Percentiles rank a stretch among this genome's conserved stretches.
phyloP scores from a whole-genome alignment of 2,888 invertebrate species.

The Anodontia alba region DNA sequence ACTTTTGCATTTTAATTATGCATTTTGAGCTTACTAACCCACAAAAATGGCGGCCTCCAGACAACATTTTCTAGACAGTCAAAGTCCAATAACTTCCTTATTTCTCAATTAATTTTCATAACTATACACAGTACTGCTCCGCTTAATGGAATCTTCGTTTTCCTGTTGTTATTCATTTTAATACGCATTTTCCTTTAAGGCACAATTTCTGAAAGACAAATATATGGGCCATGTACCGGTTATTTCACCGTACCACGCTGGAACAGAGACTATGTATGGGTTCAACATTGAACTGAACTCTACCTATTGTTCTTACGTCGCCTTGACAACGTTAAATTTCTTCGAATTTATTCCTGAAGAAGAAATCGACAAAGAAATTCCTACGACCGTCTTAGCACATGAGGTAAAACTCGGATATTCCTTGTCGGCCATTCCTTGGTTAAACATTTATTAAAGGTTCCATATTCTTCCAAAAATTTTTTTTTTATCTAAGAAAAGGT shows the following conservation, averaged over 20 bases:
- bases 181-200: constrained; percentile 32
- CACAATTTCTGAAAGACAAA: constrained; percentile 45
- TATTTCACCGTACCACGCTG: constrained; percentile 54
- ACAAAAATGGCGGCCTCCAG: no score
- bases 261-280: constrained; percentile 58
- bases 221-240: constrained; percentile 47
- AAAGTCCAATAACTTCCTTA: no score
- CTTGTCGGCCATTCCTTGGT: background rate
- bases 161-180: no score
- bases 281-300: constrained; percentile 43
- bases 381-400: constrained; percentile 45
- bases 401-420: no score
- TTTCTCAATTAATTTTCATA: no score
- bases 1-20: no score
- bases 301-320: constrained; percentile 40
- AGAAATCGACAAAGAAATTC: constrained; percentile 38
- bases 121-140: no score
- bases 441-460: background rate
- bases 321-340: constrained; percentile 54
- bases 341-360: constrained; percentile 61
- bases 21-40: no score
- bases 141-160: no score
- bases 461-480: no score
- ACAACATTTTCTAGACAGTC: no score
- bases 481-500: no score